These are phyloP conservation scores for Burhinus oedicnemus DNA, from an alignment of 2,113 vertebrate species.

Conservation along the genomic window DNA sequence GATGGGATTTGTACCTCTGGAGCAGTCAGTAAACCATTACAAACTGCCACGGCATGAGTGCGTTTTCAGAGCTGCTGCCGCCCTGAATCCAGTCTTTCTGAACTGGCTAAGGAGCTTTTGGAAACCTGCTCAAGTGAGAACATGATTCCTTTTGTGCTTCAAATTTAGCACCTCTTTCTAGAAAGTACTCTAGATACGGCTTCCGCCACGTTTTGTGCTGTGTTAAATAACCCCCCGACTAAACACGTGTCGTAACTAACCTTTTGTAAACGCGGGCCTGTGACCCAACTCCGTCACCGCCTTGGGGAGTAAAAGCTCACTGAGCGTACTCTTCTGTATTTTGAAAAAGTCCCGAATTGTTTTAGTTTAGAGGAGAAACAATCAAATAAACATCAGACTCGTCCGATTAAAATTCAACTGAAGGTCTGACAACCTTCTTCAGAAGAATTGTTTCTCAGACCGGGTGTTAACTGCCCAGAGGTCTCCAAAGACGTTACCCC, in stretches of 20 bases:
- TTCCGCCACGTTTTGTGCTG: background rate
- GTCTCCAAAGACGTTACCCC: rapidly evolving
- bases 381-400: background rate
- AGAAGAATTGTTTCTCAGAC: background rate
- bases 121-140: background rate
- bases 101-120: background rate
- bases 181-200: background rate
- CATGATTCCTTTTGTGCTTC: background rate
- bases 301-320: background rate
- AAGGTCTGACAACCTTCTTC: background rate
- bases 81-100: background rate
- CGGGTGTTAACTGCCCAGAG: background rate
- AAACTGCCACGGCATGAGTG: rapidly evolving
- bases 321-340: rapidly evolving
- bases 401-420: background rate
- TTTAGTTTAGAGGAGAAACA: background rate
- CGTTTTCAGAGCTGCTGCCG: background rate
- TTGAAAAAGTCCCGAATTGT: background rate
- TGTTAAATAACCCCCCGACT: background rate
- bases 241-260: background rate
- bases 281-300: background rate
- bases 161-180: background rate
- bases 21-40: background rate
- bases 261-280: background rate
- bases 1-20: background rate